Evolutionary conservation across 2,888 invertebrate species (phyloP), one percentile per base, ranked within the genome.

Genomic region (Altica lythri): DNA sequence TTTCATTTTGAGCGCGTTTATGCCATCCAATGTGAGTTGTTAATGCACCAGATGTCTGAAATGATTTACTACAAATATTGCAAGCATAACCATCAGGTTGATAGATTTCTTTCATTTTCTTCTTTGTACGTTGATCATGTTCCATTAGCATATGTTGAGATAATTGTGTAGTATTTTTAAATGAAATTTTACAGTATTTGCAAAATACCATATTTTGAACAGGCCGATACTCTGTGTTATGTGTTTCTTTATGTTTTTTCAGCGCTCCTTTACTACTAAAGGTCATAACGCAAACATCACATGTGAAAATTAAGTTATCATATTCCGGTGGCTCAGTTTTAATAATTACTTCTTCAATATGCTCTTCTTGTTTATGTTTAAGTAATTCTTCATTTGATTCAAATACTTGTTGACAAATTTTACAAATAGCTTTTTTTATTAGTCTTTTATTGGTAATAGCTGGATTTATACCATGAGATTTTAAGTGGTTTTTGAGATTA

Each of bases 21-120:
- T 75, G 86, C 84, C 71, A 86, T 67, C 79, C 84, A 73, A 71
- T 82, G 73, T 81, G 87, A 71, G 77, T 85, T 49, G 83, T 82
- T 37, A 86, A 69, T 10, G 86, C 86, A 3, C 80, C 72, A 1
- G 82, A 80, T 0, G 83, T 83, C 53, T 76, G 78, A 52, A 86
- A 81, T 0, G 78, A 78, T 65, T 86, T 87, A 1, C 81, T 81
- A 62, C 87, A 88, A 35, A 86, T 77, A 62, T 82, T 81, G 62
- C 87, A 87, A 65, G 80, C 78, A 65, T 81, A 81, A 19, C 60
- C 52, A 22, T 57, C 65, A 2, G 51, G 55, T 10, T 59, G 55
- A 1, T 53, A 42, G 44, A 60, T 63, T 2, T 43, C 27, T 46
- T 61, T 59, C n/a, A 40, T 9, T 44, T 61, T 66, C 2, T 60